A percentile compares a stretch with the other conserved stretches of the same genome.
Evolutionary conservation across 2,797 vertebrate genomes (phyloP).

Genomic region (Hemibagrus guttatus): DNA sequence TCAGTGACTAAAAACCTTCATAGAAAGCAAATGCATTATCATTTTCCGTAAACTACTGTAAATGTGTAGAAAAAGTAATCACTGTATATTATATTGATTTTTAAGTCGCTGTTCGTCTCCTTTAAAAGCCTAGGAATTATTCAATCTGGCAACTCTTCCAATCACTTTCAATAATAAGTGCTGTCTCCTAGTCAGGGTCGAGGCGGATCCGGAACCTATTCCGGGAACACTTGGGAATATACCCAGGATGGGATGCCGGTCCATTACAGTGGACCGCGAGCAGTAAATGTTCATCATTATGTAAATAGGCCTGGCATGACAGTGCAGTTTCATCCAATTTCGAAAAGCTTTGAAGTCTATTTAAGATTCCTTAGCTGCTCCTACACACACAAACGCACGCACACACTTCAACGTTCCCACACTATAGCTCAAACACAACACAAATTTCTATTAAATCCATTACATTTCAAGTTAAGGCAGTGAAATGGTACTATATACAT

Average conservation of each 20-base stretch:
- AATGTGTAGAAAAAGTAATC: constrained; percentile 14
- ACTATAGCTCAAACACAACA: neutral
- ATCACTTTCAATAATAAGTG: neutral
- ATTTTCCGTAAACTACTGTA: constrained; percentile 26
- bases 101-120: neutral
- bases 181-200: neutral
- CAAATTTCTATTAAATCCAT: neutral
- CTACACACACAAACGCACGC: neutral
- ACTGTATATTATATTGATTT: constrained; percentile 10
- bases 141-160: neutral
- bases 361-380: neutral
- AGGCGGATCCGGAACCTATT: neutral
- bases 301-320: neutral
- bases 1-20: neutral
- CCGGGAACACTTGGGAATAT: neutral
- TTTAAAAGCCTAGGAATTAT: neutral
- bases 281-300: neutral
- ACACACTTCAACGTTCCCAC: neutral
- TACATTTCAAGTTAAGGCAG: constrained; percentile 1
- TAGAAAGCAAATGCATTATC: neutral
- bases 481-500: neutral
- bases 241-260: neutral
- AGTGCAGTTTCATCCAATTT: neutral
- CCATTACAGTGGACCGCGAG: neutral
- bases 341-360: neutral